Evolutionary conservation across 2,888 invertebrate genomes (phyloP).

Genomic region (Andrena bicolor): DNA sequence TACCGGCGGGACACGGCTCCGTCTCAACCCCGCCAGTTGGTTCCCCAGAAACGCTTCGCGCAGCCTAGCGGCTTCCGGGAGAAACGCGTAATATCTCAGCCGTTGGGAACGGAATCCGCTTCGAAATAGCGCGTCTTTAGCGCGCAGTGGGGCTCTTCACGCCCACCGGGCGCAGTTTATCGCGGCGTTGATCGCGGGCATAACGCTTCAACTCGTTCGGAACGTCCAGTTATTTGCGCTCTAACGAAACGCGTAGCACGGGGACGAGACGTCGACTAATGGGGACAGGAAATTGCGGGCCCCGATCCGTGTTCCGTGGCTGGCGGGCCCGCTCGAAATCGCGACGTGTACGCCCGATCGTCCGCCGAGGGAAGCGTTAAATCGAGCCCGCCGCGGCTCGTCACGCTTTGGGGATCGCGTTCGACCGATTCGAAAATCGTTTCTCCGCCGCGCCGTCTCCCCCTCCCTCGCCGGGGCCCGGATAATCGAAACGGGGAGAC

Average conservation of each 20-base stretch:
- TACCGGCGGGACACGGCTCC: background rate
- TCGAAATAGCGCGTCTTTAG: constrained; percentile 1
- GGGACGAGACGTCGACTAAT: constrained; percentile 45
- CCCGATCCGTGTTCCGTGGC: constrained; percentile 19
- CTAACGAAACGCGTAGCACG: constrained; percentile 21
- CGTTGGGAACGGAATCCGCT: constrained; percentile 10
- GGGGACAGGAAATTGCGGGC: constrained; percentile 41
- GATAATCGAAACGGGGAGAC: constrained; percentile 39
- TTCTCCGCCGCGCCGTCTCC: constrained; percentile 12
- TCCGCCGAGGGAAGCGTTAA: constrained; percentile 34
- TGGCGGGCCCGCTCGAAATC: constrained; percentile 10
- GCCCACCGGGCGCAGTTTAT: constrained; percentile 6
- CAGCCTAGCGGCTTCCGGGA: background rate
- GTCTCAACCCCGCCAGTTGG: constrained; percentile 1
- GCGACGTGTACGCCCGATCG: constrained; percentile 27
- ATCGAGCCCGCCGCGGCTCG: constrained; percentile 38
- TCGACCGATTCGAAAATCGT: constrained; percentile 35
- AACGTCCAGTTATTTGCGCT: constrained; percentile 24
- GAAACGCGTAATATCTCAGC: constrained; percentile 9
- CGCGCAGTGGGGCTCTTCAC: background rate
- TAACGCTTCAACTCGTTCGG: constrained; percentile 26
- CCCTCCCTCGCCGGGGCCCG: constrained; percentile 20
- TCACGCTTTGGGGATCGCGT: constrained; percentile 43
- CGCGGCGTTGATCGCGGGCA: constrained; percentile 24
- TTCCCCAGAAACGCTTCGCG: background rate